These are phyloP conservation scores for Tamandua tetradactyla DNA, from an alignment of 2,797 vertebrate species.

Conservation along the genomic window DNA sequence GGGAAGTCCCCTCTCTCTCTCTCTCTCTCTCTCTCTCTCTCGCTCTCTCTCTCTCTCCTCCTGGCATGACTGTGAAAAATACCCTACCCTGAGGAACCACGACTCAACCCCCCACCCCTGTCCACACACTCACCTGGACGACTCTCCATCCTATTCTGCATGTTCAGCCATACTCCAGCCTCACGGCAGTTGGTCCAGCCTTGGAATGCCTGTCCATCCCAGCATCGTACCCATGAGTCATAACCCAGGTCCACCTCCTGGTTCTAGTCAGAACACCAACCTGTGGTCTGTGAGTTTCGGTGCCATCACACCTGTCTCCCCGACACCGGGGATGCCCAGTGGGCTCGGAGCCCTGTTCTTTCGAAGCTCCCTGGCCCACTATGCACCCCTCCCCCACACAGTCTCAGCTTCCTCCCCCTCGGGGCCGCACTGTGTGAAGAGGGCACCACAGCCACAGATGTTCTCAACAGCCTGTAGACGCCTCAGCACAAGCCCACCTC, in stretches of 20 bases:
- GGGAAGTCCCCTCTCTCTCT: conserved; percentile 87
- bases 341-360: conserved; percentile 89
- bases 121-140: conserved; percentile 88
- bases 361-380: conserved; percentile 86
- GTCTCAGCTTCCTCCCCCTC: conserved; percentile 84
- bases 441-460: conserved; percentile 83
- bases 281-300: conserved; percentile 93
- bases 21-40: too few relatives aligned
- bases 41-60: conserved; percentile 89
- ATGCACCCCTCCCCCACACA: conserved; percentile 85
- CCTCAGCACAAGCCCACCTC: conserved; percentile 85
- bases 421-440: conserved; percentile 88
- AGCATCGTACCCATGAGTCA: conserved; percentile 83
- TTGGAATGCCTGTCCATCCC: conserved; percentile 83
- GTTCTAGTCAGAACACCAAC: conserved; percentile 91
- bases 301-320: conserved; percentile 86
- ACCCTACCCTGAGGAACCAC: conserved; percentile 85
- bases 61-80: conserved; percentile 89
- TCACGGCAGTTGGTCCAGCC: conserved; percentile 90
- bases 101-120: conserved; percentile 87
- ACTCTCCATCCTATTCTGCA: conserved; percentile 88
- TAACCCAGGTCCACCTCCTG: background rate
- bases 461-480: conserved; percentile 88
- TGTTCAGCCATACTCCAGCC: conserved; percentile 89
- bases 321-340: conserved; percentile 85